Evolutionary conservation across 1,140 invertebrate genomes (phyloP).

Genomic region (Microplitis demolitor): DNA sequence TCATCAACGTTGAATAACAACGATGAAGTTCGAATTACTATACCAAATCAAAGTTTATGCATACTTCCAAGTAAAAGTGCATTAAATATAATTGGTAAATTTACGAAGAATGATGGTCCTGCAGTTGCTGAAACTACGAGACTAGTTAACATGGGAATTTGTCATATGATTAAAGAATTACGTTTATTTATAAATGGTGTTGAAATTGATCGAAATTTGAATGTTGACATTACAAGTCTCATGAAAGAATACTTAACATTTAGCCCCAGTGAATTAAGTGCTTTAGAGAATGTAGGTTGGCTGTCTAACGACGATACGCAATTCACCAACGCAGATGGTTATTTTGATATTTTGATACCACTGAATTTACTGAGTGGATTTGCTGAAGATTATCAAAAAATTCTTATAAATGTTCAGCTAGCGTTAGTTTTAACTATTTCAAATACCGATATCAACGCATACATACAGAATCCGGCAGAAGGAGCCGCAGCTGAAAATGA

Average conservation of each 20-base stretch:
- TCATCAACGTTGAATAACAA: not conserved
- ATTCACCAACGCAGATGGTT: conserved; percentile 25
- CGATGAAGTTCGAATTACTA: not conserved
- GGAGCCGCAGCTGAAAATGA: conserved; percentile 6
- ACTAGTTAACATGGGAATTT: conserved; percentile 49
- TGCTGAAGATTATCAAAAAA: conserved; percentile 58
- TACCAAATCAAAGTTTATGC: conserved; percentile 48
- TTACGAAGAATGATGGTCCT: not conserved
- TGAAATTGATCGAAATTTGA: conserved; percentile 54
- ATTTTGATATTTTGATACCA: conserved; percentile 52
- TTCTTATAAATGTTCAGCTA: conserved; percentile 56
- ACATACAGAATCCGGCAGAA: not conserved
- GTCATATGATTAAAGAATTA: conserved; percentile 57
- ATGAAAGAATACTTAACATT: conserved; percentile 51
- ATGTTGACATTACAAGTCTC: conserved; percentile 49
- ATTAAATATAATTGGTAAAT: not conserved
- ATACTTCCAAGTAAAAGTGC: conserved; percentile 31
- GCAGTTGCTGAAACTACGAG: conserved; percentile 1
- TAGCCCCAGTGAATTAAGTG: conserved; percentile 29
- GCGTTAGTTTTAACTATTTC: conserved; percentile 54
- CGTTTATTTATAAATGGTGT: conserved; percentile 56
- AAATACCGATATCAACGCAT: conserved; percentile 38
- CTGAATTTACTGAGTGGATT: conserved; percentile 53
- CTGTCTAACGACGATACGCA: conserved; percentile 21
- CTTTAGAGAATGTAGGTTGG: conserved; percentile 43